Evolutionary conservation across 2,888 invertebrate genomes (phyloP).

Genomic region (Eristalis pertinax): DNA sequence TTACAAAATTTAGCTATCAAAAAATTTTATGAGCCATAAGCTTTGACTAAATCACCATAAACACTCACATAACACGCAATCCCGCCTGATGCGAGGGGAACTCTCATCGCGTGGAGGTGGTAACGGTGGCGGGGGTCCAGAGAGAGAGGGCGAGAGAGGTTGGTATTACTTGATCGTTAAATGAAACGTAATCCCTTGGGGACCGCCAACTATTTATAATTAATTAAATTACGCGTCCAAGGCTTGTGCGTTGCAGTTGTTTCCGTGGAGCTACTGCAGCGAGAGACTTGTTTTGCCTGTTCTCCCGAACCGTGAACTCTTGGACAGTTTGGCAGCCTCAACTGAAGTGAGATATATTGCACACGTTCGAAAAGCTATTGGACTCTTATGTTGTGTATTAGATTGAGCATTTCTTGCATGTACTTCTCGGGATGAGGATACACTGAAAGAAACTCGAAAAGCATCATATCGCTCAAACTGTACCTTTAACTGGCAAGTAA

Average conservation of each 20-base stretch:
- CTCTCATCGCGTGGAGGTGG: not conserved
- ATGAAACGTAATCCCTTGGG: conserved; percentile 78
- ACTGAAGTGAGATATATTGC: conserved; percentile 60
- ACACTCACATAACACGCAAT: conserved; percentile 76
- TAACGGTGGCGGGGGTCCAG: conserved; percentile 25
- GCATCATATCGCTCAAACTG: no score
- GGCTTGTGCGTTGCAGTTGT: not conserved
- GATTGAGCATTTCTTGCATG: conserved; percentile 17
- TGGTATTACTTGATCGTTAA: conserved; percentile 63
- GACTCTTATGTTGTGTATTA: conserved; percentile 41
- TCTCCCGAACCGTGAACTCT: not conserved
- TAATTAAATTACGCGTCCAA: conserved; percentile 77
- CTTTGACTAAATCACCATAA: conserved; percentile 81
- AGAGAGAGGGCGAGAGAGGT: not conserved
- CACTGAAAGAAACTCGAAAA: conserved; percentile 16
- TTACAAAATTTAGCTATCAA: conserved; percentile 80
- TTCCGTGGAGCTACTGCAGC: not conserved
- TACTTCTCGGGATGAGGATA: not conserved
- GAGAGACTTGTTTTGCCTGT: conserved; percentile 17
- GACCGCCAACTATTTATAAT: conserved; percentile 77
- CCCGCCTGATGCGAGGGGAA: conserved; percentile 22
- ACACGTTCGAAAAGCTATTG: conserved; percentile 16
- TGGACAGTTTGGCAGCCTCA: conserved; percentile 38
- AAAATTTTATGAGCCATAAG: conserved; percentile 81
- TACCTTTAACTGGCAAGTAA: no score